phyloP scores from a whole-genome alignment of 2,888 invertebrate species.

The Digitonthophagus gazella region DNA sequence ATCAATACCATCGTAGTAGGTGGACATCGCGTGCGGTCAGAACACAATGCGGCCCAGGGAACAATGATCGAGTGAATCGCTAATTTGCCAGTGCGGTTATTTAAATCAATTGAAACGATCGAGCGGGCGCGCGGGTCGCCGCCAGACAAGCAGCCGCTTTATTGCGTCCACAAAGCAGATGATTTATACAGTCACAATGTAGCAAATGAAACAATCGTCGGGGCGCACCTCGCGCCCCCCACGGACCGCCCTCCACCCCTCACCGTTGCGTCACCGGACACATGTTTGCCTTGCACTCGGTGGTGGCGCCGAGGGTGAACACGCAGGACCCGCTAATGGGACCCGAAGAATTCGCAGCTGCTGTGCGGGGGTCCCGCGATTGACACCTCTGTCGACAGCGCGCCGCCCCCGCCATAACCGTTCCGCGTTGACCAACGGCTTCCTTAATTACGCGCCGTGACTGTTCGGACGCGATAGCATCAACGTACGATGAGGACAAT shows the following conservation, averaged over 20 bases:
- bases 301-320: constrained; percentile 27
- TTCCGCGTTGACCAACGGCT: constrained; percentile 3
- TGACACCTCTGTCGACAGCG: constrained; percentile 18
- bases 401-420: background rate
- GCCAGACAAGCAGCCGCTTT: constrained; percentile 8
- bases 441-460: constrained; percentile 6
- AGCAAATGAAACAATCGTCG: constrained; percentile 30
- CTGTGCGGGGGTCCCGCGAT: constrained; percentile 15
- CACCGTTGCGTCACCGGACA: constrained; percentile 29
- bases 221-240: constrained; percentile 7
- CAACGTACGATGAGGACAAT: background rate
- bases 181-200: constrained; percentile 31
- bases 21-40: background rate
- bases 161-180: constrained; percentile 26
- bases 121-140: background rate
- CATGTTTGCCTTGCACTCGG: constrained; percentile 32
- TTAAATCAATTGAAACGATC: constrained; percentile 22
- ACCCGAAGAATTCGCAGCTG: constrained; percentile 22
- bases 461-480: constrained; percentile 3
- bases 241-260: constrained; percentile 2
- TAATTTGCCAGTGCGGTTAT: constrained; percentile 16
- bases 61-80: constrained; percentile 12
- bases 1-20: background rate
- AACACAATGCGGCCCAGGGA: background rate
- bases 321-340: constrained; percentile 16